Evolutionary conservation across 2,888 invertebrate genomes (phyloP).

Genomic region (Sacculina carcini): DNA sequence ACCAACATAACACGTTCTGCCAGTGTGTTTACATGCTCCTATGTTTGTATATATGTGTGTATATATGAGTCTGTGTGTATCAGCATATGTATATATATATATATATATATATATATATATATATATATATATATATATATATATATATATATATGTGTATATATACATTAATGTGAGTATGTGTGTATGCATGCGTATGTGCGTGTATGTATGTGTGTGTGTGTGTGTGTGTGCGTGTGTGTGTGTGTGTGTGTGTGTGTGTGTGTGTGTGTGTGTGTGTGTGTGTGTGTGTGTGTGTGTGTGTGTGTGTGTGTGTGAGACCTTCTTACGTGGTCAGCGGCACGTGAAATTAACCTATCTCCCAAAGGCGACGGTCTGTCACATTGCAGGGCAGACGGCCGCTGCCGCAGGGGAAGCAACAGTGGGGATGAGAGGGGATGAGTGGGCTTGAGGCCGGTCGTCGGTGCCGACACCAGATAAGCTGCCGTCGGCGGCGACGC

Average conservation of each 20-base stretch:
- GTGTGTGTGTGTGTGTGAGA: neutral
- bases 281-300: neutral
- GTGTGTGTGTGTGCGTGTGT: neutral
- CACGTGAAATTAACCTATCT: conserved; percentile 2
- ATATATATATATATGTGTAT: neutral
- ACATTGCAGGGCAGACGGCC: no score
- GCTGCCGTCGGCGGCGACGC: no score
- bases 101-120: neutral
- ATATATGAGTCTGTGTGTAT: neutral
- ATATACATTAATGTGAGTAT: neutral
- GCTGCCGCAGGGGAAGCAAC: no score
- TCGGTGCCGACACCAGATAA: no score
- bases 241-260: neutral
- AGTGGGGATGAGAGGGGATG: no score
- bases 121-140: neutral
- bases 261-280: neutral
- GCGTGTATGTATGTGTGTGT: neutral
- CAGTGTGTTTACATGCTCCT: neutral
- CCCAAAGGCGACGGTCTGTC: neutral
- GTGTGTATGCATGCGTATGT: neutral
- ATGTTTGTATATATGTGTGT: neutral
- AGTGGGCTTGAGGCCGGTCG: no score
- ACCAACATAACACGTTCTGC: no score
- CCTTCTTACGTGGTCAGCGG: conserved; percentile 1
- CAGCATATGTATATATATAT: neutral